Base-by-base conservation (phyloP, 2,113 vertebrate species). In the Charadrius vociferus region DNA sequence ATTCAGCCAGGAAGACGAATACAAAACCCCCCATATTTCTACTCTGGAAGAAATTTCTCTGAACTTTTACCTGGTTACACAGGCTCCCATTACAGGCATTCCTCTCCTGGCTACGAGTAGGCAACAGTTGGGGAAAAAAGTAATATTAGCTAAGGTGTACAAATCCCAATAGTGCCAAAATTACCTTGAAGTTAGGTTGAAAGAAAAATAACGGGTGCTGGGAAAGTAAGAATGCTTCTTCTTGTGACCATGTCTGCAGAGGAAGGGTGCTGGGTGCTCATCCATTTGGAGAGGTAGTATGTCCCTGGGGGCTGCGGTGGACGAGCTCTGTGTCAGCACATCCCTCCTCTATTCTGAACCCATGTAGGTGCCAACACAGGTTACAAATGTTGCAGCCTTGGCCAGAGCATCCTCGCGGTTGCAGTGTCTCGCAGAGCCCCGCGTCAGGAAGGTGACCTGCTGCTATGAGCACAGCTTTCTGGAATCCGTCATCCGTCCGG, bases 381-480 rank as follows among this genome's bases (percentile, higher is more conserved):
- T 98, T 86, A 52, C 91, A 55, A 4, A 15, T 1, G 17, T 26
- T 26, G 52, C 84, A 0, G 37, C 37, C 73, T 53, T 10, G 12
- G 95, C 97, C 78, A 12, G 9, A 3, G 70, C 96, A 43, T 94
- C 87, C 12, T 55, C 36, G 1, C 78, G 96, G 73, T 53, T 83
- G 41, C 9, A 92, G 67, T 26, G 27, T 11, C 98, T 98, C 0
- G 73, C 98, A 53, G 74, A 95, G 65, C 97, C 97, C 6, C 67
- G 67, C 29, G 3, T 96, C 75, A 98, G 91, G 92, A 62, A 81
- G 82, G 23, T 86, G 37, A 82, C 79, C 19, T 70, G 95, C 63
- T 96, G 90, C 89, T 94, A 92, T 14, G 95, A 79, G 6, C 68
- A 29, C 41, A 27, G 52, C 75, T 47, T 3, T 21, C 86, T 12